Evolutionary conservation across 1,140 invertebrate species (phyloP).

Genomic region (Neomicropteryx cornuta): DNA sequence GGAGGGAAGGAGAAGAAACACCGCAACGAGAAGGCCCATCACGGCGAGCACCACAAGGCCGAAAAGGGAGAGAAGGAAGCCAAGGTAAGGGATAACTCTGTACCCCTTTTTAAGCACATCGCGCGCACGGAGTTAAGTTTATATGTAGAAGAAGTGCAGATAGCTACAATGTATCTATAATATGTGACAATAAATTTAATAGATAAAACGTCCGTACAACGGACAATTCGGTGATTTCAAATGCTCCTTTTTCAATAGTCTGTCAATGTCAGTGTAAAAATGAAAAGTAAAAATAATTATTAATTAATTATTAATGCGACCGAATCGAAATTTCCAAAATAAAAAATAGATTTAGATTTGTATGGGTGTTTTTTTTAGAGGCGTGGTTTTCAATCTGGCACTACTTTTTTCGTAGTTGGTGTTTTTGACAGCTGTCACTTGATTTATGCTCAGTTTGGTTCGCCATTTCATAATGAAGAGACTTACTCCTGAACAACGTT

Average conservation of each 20-base stretch:
- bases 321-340: too few species aligned
- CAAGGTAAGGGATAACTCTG: slow-evolving; percentile 30
- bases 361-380: too few species aligned
- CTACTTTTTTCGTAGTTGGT: too few species aligned
- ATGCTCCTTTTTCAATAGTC: neutral
- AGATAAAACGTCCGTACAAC: neutral
- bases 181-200: neutral
- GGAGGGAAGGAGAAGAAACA: slow-evolving; percentile 51
- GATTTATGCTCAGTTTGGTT: too few species aligned
- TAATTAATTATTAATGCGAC: too few species aligned
- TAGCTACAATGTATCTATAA: neutral
- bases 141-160: neutral
- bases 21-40: slow-evolving; percentile 46
- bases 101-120: neutral
- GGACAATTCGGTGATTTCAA: too few species aligned
- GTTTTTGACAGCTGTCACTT: too few species aligned
- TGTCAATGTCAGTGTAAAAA: neutral
- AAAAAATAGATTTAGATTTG: too few species aligned
- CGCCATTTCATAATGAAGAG: too few species aligned
- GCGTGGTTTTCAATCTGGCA: too few species aligned
- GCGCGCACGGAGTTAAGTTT: neutral
- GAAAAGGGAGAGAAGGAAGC: slow-evolving; percentile 37
- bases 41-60: slow-evolving; percentile 47
- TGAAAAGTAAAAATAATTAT: too few species aligned
- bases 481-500: too few species aligned